Conservation (phyloP, 2,113 vertebrate species). For the Cettia cetti region DNA sequence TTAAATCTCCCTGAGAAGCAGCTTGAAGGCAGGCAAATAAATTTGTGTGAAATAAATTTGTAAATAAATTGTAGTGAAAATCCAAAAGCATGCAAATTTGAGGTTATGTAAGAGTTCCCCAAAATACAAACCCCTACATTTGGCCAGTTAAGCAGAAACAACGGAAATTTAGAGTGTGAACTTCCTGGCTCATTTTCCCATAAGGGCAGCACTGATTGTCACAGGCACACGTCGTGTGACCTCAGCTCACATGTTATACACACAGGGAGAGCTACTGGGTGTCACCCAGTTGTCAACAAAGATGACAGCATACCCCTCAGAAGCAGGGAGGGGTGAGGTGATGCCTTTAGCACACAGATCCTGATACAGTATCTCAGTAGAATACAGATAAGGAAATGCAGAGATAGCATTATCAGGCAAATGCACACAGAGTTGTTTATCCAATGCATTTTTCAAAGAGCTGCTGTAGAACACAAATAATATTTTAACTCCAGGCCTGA, state of each 20-base stretch:
- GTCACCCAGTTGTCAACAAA: neutral
- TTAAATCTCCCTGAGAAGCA: neutral
- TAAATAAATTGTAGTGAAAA: neutral
- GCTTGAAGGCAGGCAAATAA: neutral
- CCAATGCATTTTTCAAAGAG: neutral
- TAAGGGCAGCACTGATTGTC: neutral
- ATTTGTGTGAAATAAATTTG: neutral
- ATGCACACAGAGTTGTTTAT: neutral
- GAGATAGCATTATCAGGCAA: neutral
- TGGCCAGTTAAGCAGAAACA: neutral
- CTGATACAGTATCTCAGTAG: neutral
- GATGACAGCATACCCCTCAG: neutral
- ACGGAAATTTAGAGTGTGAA: neutral
- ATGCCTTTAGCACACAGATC: neutral
- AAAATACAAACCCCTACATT: neutral
- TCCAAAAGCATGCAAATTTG: neutral
- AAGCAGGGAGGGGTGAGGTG: neutral
- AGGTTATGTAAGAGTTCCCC: neutral
- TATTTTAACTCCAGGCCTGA: neutral
- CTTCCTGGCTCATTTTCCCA: neutral
- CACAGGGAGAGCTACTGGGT: neutral
- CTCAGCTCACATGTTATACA: neutral
- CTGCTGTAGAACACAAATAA: neutral
- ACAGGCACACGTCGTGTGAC: rapidly evolving
- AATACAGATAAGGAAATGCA: neutral